phyloP scores from a whole-genome alignment of 2,888 invertebrate genomes.

The Philereme vetulata region DNA sequence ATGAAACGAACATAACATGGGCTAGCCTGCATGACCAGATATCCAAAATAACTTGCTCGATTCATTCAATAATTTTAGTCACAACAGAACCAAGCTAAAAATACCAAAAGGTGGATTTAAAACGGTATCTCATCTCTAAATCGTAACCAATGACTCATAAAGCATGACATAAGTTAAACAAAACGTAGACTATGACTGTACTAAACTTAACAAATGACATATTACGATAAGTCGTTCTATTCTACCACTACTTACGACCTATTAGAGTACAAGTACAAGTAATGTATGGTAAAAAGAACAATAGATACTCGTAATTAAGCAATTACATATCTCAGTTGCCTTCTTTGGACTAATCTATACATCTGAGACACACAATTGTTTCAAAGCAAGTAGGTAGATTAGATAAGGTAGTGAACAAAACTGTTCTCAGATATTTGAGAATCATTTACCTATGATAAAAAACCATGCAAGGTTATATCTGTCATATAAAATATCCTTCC shows the following conservation, averaged over 20 bases:
- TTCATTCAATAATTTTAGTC: slow-evolving; percentile 4
- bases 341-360: background rate
- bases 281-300: no score
- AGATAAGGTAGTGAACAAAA: background rate
- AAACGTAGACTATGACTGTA: slow-evolving; percentile 26
- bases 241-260: no score
- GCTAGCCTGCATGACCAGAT: slow-evolving; percentile 1
- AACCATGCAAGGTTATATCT: slow-evolving; percentile 22
- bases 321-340: slow-evolving; percentile 2
- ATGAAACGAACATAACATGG: background rate
- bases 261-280: background rate
- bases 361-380: background rate
- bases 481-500: slow-evolving; percentile 1
- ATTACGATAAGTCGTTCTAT: background rate
- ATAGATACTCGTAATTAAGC: background rate
- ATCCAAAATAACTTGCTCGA: slow-evolving; percentile 7
- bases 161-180: slow-evolving; percentile 45
- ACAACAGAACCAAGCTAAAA: slow-evolving; percentile 3
- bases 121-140: background rate
- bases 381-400: background rate
- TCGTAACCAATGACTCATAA: slow-evolving; percentile 18
- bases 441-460: slow-evolving; percentile 1
- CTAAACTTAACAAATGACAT: slow-evolving; percentile 9
- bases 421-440: background rate
- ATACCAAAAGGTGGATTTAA: slow-evolving; percentile 6